Conservation (phyloP, 2,113 vertebrate genomes). For the Tauraco erythrolophus region DNA sequence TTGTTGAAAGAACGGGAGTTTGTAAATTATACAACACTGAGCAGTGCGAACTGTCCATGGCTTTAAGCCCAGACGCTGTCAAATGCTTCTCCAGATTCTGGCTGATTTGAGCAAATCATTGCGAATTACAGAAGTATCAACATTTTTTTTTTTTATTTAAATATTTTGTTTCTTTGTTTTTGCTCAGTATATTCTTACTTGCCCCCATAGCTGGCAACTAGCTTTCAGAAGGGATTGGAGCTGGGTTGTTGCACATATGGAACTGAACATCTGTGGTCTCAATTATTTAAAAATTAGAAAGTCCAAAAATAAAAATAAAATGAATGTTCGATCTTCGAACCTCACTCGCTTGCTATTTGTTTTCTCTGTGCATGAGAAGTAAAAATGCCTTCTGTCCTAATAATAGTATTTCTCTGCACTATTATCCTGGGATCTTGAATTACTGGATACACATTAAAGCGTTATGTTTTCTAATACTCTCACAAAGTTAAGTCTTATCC, state of each 20-base stretch:
- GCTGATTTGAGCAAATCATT: conserved; percentile 67
- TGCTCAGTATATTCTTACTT: conserved; percentile 32
- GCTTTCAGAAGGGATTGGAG: background rate
- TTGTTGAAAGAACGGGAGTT: conserved; percentile 80
- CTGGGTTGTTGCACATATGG: conserved; percentile 38
- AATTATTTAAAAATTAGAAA: conserved; percentile 60
- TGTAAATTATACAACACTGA: conserved; percentile 77
- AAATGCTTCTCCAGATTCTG: conserved; percentile 66
- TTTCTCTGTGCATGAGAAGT: conserved; percentile 30
- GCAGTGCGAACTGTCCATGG: conserved; percentile 71
- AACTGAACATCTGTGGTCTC: conserved; percentile 23
- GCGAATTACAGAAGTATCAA: conserved; percentile 69
- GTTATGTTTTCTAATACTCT: background rate
- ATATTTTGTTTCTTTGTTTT: conserved; percentile 59
- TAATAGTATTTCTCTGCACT: background rate
- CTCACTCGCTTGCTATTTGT: conserved; percentile 13
- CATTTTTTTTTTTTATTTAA: conserved; percentile 41
- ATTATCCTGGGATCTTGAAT: background rate
- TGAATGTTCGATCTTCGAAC: background rate
- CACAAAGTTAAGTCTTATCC: background rate
- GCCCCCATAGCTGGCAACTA: conserved; percentile 3
- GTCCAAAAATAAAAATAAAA: conserved; percentile 49
- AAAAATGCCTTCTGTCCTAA: conserved; percentile 34
- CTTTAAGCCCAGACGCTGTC: conserved; percentile 77
- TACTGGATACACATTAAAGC: conserved; percentile 15